These are phyloP conservation scores for Drosophila paramelanica DNA, from an alignment of 2,888 invertebrate genomes.

Conservation along the genomic window DNA sequence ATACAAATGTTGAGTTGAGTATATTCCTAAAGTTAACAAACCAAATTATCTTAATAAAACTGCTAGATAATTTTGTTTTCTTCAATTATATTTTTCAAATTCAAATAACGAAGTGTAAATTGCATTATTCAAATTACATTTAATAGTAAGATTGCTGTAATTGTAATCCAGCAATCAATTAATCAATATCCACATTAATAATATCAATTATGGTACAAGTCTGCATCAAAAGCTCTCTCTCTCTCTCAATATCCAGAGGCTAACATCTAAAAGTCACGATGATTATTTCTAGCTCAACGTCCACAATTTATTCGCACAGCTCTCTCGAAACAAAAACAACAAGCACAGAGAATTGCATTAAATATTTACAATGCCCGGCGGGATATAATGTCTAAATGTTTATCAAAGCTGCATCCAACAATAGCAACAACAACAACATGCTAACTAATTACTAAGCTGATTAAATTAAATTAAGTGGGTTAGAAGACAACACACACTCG, in stretches of 20 bases:
- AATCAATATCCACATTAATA: background rate
- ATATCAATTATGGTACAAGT: background rate
- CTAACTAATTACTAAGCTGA: conserved; percentile 52
- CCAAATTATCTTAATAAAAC: too few species aligned
- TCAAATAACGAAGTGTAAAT: too few species aligned
- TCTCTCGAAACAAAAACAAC: background rate
- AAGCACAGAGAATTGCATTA: conserved; percentile 25
- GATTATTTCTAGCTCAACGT: background rate
- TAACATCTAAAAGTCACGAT: background rate
- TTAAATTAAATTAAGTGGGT: conserved; percentile 51
- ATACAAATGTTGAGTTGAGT: too few species aligned
- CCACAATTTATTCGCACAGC: conserved; percentile 1
- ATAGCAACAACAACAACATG: background rate
- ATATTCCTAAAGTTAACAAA: too few species aligned
- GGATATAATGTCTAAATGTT: conserved; percentile 17
- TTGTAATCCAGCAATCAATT: background rate
- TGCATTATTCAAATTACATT: too few species aligned
- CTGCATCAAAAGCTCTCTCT: background rate
- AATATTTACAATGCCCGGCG: conserved; percentile 21
- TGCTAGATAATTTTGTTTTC: too few species aligned
- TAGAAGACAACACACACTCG: conserved; percentile 12
- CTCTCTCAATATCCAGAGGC: background rate
- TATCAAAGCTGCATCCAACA: conserved; percentile 8
- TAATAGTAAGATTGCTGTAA: too few species aligned
- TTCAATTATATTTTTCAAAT: too few species aligned